Evolutionary conservation across 2,888 invertebrate genomes (phyloP).

Genomic region (Tiphia femorata): DNA sequence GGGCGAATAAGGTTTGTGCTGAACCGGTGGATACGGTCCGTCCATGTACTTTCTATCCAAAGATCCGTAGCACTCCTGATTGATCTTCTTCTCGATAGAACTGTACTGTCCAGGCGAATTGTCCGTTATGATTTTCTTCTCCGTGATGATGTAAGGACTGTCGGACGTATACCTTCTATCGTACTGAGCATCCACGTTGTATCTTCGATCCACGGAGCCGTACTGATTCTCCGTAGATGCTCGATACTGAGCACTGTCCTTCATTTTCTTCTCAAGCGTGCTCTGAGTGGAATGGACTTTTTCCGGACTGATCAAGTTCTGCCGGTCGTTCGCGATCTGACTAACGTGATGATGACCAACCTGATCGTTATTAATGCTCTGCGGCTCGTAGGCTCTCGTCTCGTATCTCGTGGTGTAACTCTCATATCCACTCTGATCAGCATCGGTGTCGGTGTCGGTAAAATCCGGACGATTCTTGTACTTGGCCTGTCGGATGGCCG

Average conservation of each 20-base stretch:
- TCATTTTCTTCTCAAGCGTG: constrained; percentile 60
- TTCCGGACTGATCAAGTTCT: constrained; percentile 60
- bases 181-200: constrained; percentile 32
- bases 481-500: constrained; percentile 93
- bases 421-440: constrained; percentile 69
- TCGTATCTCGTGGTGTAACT: constrained; percentile 70
- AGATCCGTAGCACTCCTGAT: constrained; percentile 45
- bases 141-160: constrained; percentile 36
- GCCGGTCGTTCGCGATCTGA: constrained; percentile 51
- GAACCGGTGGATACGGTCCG: constrained; percentile 37
- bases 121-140: constrained; percentile 39
- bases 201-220: constrained; percentile 47
- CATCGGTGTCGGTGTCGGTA: constrained; percentile 76
- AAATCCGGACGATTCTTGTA: constrained; percentile 80
- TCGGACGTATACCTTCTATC: constrained; percentile 36
- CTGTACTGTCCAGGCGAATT: constrained; percentile 56
- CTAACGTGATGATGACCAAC: constrained; percentile 50
- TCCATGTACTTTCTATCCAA: constrained; percentile 24
- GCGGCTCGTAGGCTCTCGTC: constrained; percentile 71
- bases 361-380: constrained; percentile 40
- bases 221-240: constrained; percentile 46
- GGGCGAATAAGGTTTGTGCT: constrained; percentile 33
- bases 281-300: constrained; percentile 62
- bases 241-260: constrained; percentile 47
- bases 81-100: constrained; percentile 59